These are phyloP conservation scores for Pangasius sanitwongsei DNA, from an alignment of 2,797 vertebrate species.

Conservation along the genomic window DNA sequence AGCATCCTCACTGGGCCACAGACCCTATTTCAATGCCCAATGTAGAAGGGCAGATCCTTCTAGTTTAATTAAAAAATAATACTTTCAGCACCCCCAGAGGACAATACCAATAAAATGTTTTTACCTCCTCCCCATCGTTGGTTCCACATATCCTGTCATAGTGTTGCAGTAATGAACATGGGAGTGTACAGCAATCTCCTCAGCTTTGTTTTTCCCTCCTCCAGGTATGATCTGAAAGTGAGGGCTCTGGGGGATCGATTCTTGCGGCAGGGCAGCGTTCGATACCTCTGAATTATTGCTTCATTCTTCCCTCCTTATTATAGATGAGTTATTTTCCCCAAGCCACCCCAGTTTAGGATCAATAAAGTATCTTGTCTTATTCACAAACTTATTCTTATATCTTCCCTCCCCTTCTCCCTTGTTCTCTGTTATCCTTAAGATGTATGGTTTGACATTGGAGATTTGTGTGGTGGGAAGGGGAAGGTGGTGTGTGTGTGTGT, in stretches of 20 bases:
- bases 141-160: neutral
- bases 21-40: neutral
- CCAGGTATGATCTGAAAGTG: constrained; percentile 78
- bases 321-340: constrained; percentile 84
- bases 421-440: constrained; percentile 43
- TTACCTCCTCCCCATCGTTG: constrained; percentile 16
- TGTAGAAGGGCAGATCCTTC: too few species aligned
- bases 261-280: constrained; percentile 84
- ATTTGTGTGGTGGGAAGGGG: neutral
- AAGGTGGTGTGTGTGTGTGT: constrained; percentile 1
- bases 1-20: neutral
- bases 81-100: neutral
- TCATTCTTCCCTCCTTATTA: constrained; percentile 96
- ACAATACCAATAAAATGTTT: constrained; percentile 18
- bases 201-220: constrained; percentile 52
- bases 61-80: neutral
- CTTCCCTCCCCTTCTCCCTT: constrained; percentile 19
- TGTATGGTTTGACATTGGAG: constrained; percentile 4
- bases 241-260: constrained; percentile 81
- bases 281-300: constrained; percentile 98
- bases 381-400: constrained; percentile 86
- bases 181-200: constrained; percentile 62
- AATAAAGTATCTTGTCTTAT: constrained; percentile 78
- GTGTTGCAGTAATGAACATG: constrained; percentile 78
- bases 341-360: constrained; percentile 78